A percentile compares a stretch with the other conserved stretches of the same genome.
phyloP scores from a whole-genome alignment of 2,113 vertebrate species.

The Sphaerodactylus townsendi region DNA sequence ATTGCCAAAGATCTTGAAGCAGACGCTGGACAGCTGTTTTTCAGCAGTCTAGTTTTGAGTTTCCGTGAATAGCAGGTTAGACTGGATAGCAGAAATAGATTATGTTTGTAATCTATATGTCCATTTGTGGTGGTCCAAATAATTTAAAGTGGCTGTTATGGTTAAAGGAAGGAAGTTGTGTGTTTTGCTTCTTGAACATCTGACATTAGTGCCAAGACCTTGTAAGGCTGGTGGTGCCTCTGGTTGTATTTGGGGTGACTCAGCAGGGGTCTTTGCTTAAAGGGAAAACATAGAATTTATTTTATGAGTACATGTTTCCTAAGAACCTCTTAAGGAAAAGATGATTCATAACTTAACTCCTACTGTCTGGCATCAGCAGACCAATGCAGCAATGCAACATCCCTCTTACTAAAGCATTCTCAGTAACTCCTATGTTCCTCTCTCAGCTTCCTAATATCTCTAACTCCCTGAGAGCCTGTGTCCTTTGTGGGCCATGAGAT shows the following conservation, averaged over 20 bases:
- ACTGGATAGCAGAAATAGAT: too few species aligned
- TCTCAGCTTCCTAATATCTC: not conserved
- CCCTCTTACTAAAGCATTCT: not conserved
- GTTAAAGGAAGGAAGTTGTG: not conserved
- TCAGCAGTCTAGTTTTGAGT: too few species aligned
- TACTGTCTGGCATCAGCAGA: not conserved
- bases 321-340: not conserved
- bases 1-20: too few species aligned
- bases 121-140: too few species aligned
- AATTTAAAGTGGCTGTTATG: not conserved
- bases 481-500: not conserved
- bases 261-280: not conserved
- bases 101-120: too few species aligned
- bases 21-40: too few species aligned
- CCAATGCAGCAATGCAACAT: not conserved
- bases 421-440: not conserved
- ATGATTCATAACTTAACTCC: not conserved
- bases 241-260: not conserved
- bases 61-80: too few species aligned
- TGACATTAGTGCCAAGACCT: not conserved
- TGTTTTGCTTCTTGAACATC: not conserved
- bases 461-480: not conserved
- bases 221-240: not conserved
- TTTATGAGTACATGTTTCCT: not conserved
- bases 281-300: not conserved